Evolutionary conservation across 2,888 invertebrate genomes (phyloP).

Genomic region (Blastobasis adustella): DNA sequence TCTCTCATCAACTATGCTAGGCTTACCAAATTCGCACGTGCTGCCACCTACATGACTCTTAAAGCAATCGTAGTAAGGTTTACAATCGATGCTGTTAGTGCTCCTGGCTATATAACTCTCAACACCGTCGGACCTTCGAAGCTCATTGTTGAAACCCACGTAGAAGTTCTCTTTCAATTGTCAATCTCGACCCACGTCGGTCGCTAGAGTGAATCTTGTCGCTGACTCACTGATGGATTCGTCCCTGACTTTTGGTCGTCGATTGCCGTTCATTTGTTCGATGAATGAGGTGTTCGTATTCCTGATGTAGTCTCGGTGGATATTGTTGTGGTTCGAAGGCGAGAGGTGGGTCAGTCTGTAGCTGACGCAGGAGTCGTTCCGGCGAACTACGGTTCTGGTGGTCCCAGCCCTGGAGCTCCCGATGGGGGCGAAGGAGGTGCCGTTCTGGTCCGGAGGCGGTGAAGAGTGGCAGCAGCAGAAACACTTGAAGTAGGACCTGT

Average conservation of each 20-base stretch:
- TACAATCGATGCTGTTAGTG: constrained; percentile 61
- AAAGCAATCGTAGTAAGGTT: constrained; percentile 65
- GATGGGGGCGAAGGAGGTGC: constrained; percentile 59
- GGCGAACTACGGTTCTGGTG: constrained; percentile 54
- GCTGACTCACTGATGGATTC: constrained; percentile 61
- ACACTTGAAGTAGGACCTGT: constrained; percentile 80
- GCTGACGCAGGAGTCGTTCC: constrained; percentile 66
- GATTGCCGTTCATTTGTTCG: constrained; percentile 58
- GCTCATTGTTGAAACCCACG: constrained; percentile 30
- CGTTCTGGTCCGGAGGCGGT: constrained; percentile 47
- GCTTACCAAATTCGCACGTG: constrained; percentile 12
- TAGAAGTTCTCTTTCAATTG: constrained; percentile 40
- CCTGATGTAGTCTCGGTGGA: constrained; percentile 53
- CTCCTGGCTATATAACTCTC: constrained; percentile 51
- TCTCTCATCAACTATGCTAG: constrained; percentile 34
- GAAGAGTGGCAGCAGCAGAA: constrained; percentile 56
- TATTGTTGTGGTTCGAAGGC: constrained; percentile 61
- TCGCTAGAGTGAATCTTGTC: constrained; percentile 55
- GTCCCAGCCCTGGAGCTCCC: constrained; percentile 63
- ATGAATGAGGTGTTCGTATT: constrained; percentile 67
- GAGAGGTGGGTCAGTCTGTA: constrained; percentile 63
- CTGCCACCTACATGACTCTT: constrained; percentile 32
- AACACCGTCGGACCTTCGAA: constrained; percentile 35
- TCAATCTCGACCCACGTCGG: constrained; percentile 61
- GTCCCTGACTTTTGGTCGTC: constrained; percentile 48